phyloP scores from a whole-genome alignment of 1,140 invertebrate genomes.

The Diuraphis noxia region DNA sequence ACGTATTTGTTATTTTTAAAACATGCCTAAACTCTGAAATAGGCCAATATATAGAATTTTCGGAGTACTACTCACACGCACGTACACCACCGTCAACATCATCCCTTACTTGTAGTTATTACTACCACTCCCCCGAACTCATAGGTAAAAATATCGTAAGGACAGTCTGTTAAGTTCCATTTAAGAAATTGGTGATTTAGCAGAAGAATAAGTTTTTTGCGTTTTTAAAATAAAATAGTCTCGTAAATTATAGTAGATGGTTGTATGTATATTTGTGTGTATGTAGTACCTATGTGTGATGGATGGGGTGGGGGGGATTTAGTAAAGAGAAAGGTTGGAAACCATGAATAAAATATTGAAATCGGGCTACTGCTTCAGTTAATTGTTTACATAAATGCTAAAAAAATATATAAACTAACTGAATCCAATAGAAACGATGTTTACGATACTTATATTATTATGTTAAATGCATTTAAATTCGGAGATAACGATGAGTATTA shows the following conservation, averaged over 20 bases:
- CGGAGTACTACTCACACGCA: neutral
- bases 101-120: neutral
- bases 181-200: neutral
- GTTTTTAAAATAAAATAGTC: neutral
- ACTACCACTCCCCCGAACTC: neutral
- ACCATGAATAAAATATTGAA: neutral
- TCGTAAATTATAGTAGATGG: neutral
- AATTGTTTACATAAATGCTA: neutral
- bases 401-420: neutral
- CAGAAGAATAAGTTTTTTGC: neutral
- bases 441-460: neutral
- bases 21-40: neutral
- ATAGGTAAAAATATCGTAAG: neutral
- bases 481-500: neutral
- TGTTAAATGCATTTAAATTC: neutral
- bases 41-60: neutral
- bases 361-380: neutral
- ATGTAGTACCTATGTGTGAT: too few species aligned
- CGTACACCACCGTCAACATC: neutral
- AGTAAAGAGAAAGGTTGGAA: too few species aligned
- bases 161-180: neutral
- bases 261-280: too few species aligned
- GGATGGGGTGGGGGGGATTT: too few species aligned
- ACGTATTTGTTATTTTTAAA: conserved; percentile 6
- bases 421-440: neutral